phyloP scores from a whole-genome alignment of 2,888 invertebrate species.

The Meta bourneti region DNA sequence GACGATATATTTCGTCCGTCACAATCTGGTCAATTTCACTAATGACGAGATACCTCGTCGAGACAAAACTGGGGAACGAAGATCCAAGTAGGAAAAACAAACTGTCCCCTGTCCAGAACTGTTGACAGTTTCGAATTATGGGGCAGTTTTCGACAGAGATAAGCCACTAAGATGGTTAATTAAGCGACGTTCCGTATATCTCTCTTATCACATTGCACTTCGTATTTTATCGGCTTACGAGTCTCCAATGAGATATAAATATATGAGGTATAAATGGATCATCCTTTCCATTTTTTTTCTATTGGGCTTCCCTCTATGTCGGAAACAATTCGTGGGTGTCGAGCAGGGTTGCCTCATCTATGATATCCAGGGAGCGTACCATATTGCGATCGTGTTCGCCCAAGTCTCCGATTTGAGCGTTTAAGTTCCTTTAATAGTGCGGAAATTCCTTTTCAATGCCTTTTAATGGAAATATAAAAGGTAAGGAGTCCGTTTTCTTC shows the following conservation, averaged over 20 bases:
- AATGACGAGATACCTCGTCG: no score
- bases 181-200: neutral
- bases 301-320: conserved; percentile 59
- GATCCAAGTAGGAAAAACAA: no score
- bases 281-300: conserved; percentile 75
- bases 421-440: conserved; percentile 45
- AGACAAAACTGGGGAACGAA: no score
- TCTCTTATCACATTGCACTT: neutral
- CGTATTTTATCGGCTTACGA: neutral
- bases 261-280: neutral
- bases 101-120: no score
- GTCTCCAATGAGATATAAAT: neutral
- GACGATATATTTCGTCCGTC: no score
- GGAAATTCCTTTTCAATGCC: conserved; percentile 55
- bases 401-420: conserved; percentile 57
- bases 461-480: conserved; percentile 38
- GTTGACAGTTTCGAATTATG: no score
- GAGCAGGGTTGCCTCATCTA: conserved; percentile 61
- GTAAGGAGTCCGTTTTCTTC: no score
- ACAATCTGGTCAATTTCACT: no score
- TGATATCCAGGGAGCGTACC: conserved; percentile 67
- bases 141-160: no score
- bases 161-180: no score
- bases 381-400: conserved; percentile 55
- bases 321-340: conserved; percentile 65